Base-by-base conservation (phyloP, 1,140 invertebrate species). In the Brevipalpus yothersi region DNA sequence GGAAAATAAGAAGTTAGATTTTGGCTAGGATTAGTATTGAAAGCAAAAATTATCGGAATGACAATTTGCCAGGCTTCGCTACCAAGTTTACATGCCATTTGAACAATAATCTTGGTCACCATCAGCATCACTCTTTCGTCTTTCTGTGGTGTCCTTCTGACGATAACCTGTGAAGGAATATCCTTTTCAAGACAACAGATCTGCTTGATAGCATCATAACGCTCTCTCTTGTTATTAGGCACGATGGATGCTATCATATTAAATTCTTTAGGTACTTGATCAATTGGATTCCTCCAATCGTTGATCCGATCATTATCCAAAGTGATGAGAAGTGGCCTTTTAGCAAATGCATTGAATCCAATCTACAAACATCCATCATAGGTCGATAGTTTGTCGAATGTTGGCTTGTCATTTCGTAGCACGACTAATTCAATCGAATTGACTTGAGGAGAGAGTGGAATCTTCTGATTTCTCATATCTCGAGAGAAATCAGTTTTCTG, bases 121-220 rank as follows among this genome's bases (percentile, higher is more conserved):
- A n/a, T n/a, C n/a, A 51, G n/a, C n/a, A n/a, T n/a, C 0, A 65
- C 60, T 41, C 60, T 65, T 63, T 73, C 73, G 4, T 53, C 61
- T n/a, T n/a, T n/a, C n/a, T n/a, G n/a, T 0, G 77, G 69, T 1
- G 51, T 74, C 56, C 75, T 77, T 0, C 67, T 66, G 0, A 81
- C 69, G 1, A 89, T 74, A 13, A 89, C 81, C 73, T 93, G 88
- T 56, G 71, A 72, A 10, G 73, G 68, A 23, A 73, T 68, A 58
- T 47, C 56, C 19, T 60, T 63, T 42, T 92, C 86, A 0, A 86
- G 75, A 58, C 78, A 83, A 61, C 82, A 83, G 51, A 86, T 80
- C 65, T 86, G 86, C 66, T 94, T 93, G 2, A 93, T 82, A 0
- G 82, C 80, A 40, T 77, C 73, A 41, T 57, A 57, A 9, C 56